A percentile compares a stretch with the other conserved stretches of the same genome.
These are phyloP conservation scores for Tinamus major DNA, from an alignment of 2,797 vertebrate genomes.

Conservation along the genomic window DNA sequence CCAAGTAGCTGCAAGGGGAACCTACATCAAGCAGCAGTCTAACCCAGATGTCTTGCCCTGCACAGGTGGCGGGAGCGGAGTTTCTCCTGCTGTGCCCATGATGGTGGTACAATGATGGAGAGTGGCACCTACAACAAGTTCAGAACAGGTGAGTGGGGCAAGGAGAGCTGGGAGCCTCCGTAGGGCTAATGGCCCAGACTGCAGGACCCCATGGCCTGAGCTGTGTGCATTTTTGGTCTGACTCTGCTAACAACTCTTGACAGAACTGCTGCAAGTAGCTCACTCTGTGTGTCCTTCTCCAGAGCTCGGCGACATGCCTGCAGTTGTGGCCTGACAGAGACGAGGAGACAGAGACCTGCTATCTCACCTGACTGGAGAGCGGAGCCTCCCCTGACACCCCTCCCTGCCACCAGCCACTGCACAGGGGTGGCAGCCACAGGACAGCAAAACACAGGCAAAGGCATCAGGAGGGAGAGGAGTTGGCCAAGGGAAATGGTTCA, in stretches of 20 bases:
- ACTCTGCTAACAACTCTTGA: not conserved
- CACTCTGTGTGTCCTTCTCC: not conserved
- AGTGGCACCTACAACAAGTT: conserved; percentile 87
- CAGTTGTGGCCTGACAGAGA: not conserved
- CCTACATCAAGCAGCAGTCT: not conserved
- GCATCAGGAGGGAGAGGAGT: not conserved
- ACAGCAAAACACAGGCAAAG: not conserved
- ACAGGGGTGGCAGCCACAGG: not conserved
- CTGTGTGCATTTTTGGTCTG: not conserved
- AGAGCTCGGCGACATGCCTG: conserved; percentile 55
- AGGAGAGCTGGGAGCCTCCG: not conserved
- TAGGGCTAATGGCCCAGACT: not conserved
- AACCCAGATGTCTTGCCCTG: not conserved
- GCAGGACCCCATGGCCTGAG: not conserved
- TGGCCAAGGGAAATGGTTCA: not conserved
- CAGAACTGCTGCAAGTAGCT: not conserved
- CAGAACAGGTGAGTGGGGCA: conserved; percentile 80
- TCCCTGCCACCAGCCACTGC: not conserved
- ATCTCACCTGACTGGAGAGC: fast-evolving
- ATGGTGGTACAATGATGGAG: conserved; percentile 73
- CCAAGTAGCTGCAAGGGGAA: not conserved
- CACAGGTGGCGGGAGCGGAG: conserved; percentile 88
- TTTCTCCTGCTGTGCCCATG: conserved; percentile 81
- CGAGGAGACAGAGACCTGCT: not conserved
- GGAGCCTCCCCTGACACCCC: not conserved